A percentile compares a stretch with the other conserved stretches of the same genome.
Conservation (phyloP, 1,140 invertebrate species). For the Theocolax elegans region DNA sequence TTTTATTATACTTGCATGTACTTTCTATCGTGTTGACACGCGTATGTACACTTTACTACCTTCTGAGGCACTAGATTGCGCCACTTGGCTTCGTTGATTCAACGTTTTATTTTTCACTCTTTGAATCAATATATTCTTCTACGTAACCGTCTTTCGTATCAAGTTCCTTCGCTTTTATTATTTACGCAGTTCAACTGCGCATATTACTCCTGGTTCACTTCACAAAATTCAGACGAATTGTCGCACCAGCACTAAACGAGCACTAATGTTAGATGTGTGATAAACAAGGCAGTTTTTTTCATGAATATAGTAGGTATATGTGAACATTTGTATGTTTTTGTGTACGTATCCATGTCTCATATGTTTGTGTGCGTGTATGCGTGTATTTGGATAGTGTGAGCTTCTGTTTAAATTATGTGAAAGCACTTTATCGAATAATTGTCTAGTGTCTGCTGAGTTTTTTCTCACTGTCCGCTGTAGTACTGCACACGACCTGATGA, state of each 20-base stretch:
- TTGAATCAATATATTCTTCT: slow-evolving; percentile 35
- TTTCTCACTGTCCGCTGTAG: slow-evolving; percentile 64
- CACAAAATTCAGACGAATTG: slow-evolving; percentile 26
- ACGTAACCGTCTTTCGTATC: slow-evolving; percentile 1
- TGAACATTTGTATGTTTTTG: slow-evolving; percentile 15
- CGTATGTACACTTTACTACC: slow-evolving; percentile 40
- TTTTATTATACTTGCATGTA: slow-evolving; percentile 33
- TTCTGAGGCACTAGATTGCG: slow-evolving; percentile 43
- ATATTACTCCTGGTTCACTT: slow-evolving; percentile 30
- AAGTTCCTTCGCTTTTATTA: slow-evolving; percentile 28
- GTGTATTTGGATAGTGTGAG: slow-evolving; percentile 22
- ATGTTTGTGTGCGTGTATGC: slow-evolving; percentile 7
- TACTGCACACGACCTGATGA: slow-evolving; percentile 59
- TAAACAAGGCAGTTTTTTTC: slow-evolving; percentile 37
- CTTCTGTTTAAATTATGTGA: slow-evolving; percentile 36
- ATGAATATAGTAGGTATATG: slow-evolving; percentile 35
- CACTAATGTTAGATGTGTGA: slow-evolving; percentile 39
- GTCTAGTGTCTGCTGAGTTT: slow-evolving; percentile 44
- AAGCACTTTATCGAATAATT: slow-evolving; percentile 50
- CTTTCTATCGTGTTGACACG: slow-evolving; percentile 29
- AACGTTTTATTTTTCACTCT: slow-evolving; percentile 33
- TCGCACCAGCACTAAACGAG: slow-evolving; percentile 39
- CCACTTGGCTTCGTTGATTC: slow-evolving; percentile 41
- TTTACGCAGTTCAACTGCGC: slow-evolving; percentile 41
- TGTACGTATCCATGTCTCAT: slow-evolving; percentile 11